Evolutionary conservation across 1,140 invertebrate species (phyloP).

Genomic region (Stenopsyche tienmushanensis): DNA sequence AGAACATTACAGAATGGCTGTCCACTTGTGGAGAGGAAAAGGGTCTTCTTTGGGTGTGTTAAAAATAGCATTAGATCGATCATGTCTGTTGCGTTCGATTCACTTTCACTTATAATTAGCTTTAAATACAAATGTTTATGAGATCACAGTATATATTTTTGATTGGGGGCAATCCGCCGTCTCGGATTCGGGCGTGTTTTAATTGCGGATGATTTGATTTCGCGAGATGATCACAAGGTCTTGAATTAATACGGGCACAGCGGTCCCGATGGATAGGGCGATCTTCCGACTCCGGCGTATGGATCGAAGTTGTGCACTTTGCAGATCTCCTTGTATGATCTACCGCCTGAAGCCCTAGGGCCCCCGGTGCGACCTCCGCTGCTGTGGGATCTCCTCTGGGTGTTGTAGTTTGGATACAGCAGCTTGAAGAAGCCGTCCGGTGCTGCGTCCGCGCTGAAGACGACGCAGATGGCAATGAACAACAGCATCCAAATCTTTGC

Average conservation of each 20-base stretch:
- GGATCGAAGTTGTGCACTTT: constrained; percentile 51
- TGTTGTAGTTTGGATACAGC: constrained; percentile 43
- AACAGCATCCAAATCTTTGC: constrained; percentile 1
- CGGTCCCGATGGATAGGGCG: constrained; percentile 32
- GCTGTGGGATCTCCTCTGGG: constrained; percentile 37
- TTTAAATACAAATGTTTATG: too few species aligned
- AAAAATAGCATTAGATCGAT: too few species aligned
- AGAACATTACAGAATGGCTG: too few species aligned
- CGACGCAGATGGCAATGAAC: not conserved
- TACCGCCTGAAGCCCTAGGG: constrained; percentile 44
- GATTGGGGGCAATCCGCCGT: too few species aligned
- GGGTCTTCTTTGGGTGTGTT: too few species aligned
- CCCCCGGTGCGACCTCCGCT: constrained; percentile 43
- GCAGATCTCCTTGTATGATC: constrained; percentile 53
- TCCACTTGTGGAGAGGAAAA: too few species aligned
- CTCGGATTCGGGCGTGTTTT: too few species aligned
- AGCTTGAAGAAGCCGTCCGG: constrained; percentile 43
- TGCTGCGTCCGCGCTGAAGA: not conserved
- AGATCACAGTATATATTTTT: too few species aligned
- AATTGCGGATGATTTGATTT: too few species aligned
- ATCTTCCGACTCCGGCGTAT: constrained; percentile 33
- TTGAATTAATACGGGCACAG: constrained; percentile 38
- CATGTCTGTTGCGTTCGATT: too few species aligned
- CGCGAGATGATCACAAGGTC: too few species aligned
- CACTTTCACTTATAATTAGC: too few species aligned